Evolutionary conservation across 1,140 invertebrate genomes (phyloP), one percentile per base, ranked within the genome.

Genomic region (Heliconius hermathena): DNA sequence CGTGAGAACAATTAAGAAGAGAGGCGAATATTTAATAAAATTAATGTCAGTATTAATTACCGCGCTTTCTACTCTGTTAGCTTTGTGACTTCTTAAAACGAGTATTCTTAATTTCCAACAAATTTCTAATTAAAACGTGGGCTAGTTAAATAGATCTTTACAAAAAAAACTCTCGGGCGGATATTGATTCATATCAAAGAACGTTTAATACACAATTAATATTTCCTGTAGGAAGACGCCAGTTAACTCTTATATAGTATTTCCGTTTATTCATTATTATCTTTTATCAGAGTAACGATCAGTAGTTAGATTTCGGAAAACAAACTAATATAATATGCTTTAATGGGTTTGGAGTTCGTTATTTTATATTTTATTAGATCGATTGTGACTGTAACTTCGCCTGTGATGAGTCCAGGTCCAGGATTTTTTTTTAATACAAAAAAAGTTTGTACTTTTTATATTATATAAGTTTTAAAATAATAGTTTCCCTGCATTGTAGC

Each of bases 21-120:
- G 46, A 72, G 71, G 36, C 5, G 71, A 38, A 22, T 41, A 41
- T 41, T 72, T 72, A 72, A 72, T 72, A 72, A 72, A 72, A 72
- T 72, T 72, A 72, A 72, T 9, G 33, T 72, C 20, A 72, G 71
- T 38, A 72, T 72, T 72, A 72, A 72, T 72, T 72, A 72, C 36
- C 71, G n/a, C 71, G 36, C 60, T 72, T 72, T 72, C 71, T 72
- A 20, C 18, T 38, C 71, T 72, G 71, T 41, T 38, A 72, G 71
- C 71, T n/a, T 72, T 38, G 33, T 20, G 71, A 36, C 71, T 72
- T 38, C 36, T 72, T 41, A 18, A 71, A 71, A 71, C 26, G 16
- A 71, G 70, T 36, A 71, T 36, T 36, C 70, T 22, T 22, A 22
- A 60, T 60, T 71, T 71, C 70, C 18, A 33, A 8, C 3, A 36